Base-by-base conservation (phyloP, 2,113 vertebrate genomes). In the Cyanoliseus patagonus region DNA sequence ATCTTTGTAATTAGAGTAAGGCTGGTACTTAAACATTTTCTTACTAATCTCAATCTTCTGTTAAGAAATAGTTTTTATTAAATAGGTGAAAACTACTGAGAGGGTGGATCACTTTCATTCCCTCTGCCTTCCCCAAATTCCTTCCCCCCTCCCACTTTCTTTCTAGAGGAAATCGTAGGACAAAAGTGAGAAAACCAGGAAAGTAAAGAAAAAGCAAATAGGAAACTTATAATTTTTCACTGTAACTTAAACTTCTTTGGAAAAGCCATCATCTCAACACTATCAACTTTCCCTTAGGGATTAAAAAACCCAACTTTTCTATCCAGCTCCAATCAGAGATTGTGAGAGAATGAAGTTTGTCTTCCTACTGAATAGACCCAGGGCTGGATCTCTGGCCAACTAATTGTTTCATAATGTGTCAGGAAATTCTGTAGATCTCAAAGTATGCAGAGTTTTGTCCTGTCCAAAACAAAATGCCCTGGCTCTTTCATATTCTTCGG, bases 391-490 rank as follows among this genome's bases (percentile, higher is more conserved):
- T 93, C 90, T 81, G 83, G 79, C 75, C 88, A 88, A 80, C 42
- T 92, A 95, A 70, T 83, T 94, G 80, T 86, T 93, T 92, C 68
- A 77, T 90, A 64, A 88, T 83, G 35, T 75, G 31, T 82, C 92
- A 96, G 92, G 83, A 97, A 95, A 96, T 93, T 93, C 88, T 81
- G 76, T 92, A 70, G 55, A 83, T 92, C 66, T 72, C 42, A 28
- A 94, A 92, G 35, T 82, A 95, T 84, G 89, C 64, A 68, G 57
- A 51, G 57, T 42, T 46, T 73, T 75, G 51, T 85, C 77, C 73
- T 44, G 47, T 95, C 77, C 67, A 75, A 84, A 86, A 27, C 35
- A 70, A 33, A 92, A 44, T 88, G 64, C 42, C 42, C 61, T 39
- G 57, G n/a, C 49, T 87, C 49, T 68, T 83, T 88, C 18, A 0